A percentile compares a stretch with the other conserved stretches of the same genome.
phyloP scores from a whole-genome alignment of 2,113 vertebrate species.

The Zosterops lateralis region DNA sequence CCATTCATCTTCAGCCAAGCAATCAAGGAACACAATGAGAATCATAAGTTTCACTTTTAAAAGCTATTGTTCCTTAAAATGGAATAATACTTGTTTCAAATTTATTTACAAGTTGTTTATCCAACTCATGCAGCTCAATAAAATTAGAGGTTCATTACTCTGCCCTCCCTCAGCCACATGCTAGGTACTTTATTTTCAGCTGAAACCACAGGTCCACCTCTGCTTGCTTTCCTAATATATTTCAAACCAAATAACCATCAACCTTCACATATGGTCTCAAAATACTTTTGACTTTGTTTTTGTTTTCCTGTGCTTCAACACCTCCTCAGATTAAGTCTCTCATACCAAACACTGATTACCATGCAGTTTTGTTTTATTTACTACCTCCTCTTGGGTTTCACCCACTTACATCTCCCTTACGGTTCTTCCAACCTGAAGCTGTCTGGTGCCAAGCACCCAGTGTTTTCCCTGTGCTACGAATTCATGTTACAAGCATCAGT shows the following conservation, averaged over 20 bases:
- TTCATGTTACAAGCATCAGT: not conserved
- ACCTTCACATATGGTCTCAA: constrained; percentile 3
- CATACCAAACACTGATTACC: constrained; percentile 21
- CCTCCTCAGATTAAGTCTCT: constrained; percentile 56
- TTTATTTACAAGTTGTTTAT: constrained; percentile 2
- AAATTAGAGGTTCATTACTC: not conserved
- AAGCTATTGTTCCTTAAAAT: not conserved
- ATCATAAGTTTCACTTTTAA: not conserved
- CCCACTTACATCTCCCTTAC: constrained; percentile 36
- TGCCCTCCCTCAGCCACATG: not conserved
- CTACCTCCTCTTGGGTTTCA: constrained; percentile 42
- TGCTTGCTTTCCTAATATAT: not conserved
- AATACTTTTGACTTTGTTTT: constrained; percentile 44
- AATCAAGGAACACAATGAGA: not conserved
- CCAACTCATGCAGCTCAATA: not conserved
- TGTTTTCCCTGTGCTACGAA: not conserved
- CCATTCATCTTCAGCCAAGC: not conserved
- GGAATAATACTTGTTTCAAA: not conserved
- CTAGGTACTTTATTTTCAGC: not conserved
- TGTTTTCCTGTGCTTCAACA: constrained; percentile 36
- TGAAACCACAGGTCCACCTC: not conserved
- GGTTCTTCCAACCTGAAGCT: constrained; percentile 7
- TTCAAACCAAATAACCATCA: constrained; percentile 27
- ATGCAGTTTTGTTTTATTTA: constrained; percentile 50
- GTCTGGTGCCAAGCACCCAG: not conserved